A percentile compares a stretch with the other conserved stretches of the same genome.
phyloP scores from a whole-genome alignment of 2,888 invertebrate genomes.

The Tuta absoluta region DNA sequence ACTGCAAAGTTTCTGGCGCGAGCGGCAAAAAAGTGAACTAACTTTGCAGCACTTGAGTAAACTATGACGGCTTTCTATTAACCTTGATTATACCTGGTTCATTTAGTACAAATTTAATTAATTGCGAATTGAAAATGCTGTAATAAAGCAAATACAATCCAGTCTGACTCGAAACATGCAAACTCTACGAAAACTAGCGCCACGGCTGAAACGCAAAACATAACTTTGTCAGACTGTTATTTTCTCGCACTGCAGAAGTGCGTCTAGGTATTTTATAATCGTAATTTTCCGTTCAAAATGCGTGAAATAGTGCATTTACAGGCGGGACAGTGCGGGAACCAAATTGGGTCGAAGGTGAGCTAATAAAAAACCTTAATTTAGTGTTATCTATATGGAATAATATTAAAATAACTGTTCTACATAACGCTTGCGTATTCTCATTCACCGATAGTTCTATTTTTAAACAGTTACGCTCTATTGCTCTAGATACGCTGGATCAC shows the following conservation, averaged over 20 bases:
- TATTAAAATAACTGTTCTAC: slow-evolving; percentile 33
- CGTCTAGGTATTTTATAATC: slow-evolving; percentile 40
- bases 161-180: background rate
- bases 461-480: slow-evolving; percentile 26
- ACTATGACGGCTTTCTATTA: background rate
- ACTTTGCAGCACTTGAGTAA: background rate
- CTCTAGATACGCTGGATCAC: background rate
- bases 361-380: slow-evolving; percentile 28
- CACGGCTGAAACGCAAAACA: slow-evolving; percentile 20
- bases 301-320: slow-evolving; percentile 96
- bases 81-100: background rate
- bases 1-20: slow-evolving; percentile 19
- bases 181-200: slow-evolving; percentile 12
- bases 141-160: background rate
- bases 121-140: background rate
- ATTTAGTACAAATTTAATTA: background rate
- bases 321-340: slow-evolving; percentile 95
- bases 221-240: slow-evolving; percentile 27
- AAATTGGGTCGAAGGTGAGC: slow-evolving; percentile 93
- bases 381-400: slow-evolving; percentile 27
- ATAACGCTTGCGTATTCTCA: slow-evolving; percentile 29
- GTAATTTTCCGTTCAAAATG: slow-evolving; percentile 77
- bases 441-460: slow-evolving; percentile 28
- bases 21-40: slow-evolving; percentile 21
- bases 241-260: slow-evolving; percentile 33